Percentiles rank a stretch among this genome's conserved stretches.
These are phyloP conservation scores for Mesochorus sp. DNA, from an alignment of 2,888 invertebrate genomes.

Conservation along the genomic window DNA sequence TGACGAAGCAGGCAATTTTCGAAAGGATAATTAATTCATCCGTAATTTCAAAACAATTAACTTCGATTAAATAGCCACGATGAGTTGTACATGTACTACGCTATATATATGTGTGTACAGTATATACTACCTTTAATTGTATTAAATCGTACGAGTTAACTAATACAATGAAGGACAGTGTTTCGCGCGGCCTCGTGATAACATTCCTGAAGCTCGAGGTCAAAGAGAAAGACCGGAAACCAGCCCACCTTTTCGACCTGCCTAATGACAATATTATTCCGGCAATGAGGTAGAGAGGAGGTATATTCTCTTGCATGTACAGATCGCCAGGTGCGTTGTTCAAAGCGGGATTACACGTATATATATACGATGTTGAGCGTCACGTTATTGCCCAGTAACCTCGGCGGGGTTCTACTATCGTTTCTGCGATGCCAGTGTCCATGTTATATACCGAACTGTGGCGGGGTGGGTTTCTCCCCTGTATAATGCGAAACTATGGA, in stretches of 20 bases:
- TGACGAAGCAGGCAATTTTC: no score
- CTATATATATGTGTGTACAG: no score
- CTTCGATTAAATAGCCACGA: no score
- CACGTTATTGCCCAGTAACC: neutral
- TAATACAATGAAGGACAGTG: no score
- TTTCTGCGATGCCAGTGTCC: neutral
- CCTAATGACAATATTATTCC: conserved; percentile 28
- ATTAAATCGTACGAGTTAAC: no score
- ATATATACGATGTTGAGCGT: conserved; percentile 3
- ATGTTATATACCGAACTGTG: neutral
- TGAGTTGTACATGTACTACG: no score
- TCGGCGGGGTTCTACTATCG: neutral
- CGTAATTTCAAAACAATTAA: no score
- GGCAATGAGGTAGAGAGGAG: no score
- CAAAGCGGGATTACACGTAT: neutral
- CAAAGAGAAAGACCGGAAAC: neutral
- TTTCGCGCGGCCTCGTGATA: neutral
- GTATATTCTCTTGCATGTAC: no score
- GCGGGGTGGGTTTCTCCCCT: neutral
- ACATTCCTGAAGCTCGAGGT: neutral
- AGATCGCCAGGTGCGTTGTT: conserved; percentile 28
- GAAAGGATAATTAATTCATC: no score
- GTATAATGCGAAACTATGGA: conserved; percentile 15
- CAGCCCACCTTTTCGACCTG: neutral
- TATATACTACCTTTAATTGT: no score